Conservation (phyloP, 2,113 vertebrate species). For the Taxidea taxus region DNA sequence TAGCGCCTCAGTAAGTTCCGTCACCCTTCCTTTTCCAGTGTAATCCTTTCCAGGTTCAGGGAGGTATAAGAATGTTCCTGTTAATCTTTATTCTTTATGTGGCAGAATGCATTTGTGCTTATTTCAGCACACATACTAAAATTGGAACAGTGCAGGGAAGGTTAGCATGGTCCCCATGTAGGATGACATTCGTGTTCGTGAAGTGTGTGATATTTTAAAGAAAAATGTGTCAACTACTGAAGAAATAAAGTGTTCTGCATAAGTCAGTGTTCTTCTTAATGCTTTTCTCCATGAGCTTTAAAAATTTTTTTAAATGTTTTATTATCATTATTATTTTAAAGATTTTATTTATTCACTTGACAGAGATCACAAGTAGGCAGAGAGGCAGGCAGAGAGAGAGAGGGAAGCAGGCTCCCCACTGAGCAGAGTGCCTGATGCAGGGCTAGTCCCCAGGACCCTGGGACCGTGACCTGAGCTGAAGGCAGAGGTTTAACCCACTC, state of each 20-base stretch:
- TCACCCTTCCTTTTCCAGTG: background rate
- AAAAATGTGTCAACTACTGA: background rate
- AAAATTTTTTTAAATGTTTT: no score
- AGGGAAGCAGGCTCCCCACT: no score
- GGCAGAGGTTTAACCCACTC: no score
- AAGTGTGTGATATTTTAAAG: background rate
- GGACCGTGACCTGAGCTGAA: no score
- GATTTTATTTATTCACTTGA: no score
- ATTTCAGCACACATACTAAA: background rate
- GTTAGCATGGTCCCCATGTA: background rate
- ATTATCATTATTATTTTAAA: no score
- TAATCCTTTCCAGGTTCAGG: background rate
- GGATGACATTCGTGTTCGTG: background rate
- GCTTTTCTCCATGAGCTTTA: background rate
- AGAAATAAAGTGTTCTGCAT: background rate
- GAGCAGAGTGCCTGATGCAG: no score
- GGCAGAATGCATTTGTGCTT: background rate
- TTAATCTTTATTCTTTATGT: background rate
- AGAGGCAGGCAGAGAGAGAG: no score
- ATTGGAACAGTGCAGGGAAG: background rate
- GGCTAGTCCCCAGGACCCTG: no score
- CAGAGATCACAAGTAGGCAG: no score
- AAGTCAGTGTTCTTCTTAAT: background rate
- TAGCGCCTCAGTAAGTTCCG: constrained; percentile 93
- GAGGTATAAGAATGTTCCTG: background rate